A percentile compares a stretch with the other conserved stretches of the same genome.
These are phyloP conservation scores for Rhopalosiphum padi DNA, from an alignment of 1,140 invertebrate species.

Conservation along the genomic window DNA sequence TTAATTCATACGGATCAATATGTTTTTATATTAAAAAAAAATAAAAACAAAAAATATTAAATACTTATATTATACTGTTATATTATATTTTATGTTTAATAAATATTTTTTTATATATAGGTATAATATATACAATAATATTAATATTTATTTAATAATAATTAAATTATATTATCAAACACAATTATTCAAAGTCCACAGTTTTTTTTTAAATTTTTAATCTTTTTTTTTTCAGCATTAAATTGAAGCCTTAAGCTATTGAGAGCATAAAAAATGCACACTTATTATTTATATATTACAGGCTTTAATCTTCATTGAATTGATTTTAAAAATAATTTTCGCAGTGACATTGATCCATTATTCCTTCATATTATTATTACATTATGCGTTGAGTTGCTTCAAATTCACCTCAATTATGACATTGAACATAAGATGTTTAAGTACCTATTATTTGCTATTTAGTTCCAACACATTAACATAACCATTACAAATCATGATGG, in stretches of 20 bases:
- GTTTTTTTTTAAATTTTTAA: not conserved
- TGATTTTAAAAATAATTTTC: not conserved
- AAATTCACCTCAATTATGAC: not conserved
- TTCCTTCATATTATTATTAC: not conserved
- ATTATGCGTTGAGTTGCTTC: not conserved
- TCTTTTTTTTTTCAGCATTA: not conserved
- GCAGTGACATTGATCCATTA: not conserved
- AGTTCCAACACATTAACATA: not conserved
- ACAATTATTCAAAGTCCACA: too few species aligned
- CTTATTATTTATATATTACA: not conserved
- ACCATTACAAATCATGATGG: not conserved
- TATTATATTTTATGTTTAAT: too few species aligned
- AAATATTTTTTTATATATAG: too few species aligned
- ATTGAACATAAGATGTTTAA: not conserved
- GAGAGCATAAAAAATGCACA: not conserved
- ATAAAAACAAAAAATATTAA: too few species aligned
- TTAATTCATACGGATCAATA: not conserved
- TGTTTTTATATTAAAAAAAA: too few species aligned
- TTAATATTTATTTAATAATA: too few species aligned
- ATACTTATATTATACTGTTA: too few species aligned
- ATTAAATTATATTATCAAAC: too few species aligned
- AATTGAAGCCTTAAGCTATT: not conserved
- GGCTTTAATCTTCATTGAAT: not conserved
- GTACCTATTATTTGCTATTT: not conserved
- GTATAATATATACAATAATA: too few species aligned